Base-by-base conservation (phyloP, 30 jellyfish, hydroid and myxozoan genomes). In the Aurelia sp. region DNA sequence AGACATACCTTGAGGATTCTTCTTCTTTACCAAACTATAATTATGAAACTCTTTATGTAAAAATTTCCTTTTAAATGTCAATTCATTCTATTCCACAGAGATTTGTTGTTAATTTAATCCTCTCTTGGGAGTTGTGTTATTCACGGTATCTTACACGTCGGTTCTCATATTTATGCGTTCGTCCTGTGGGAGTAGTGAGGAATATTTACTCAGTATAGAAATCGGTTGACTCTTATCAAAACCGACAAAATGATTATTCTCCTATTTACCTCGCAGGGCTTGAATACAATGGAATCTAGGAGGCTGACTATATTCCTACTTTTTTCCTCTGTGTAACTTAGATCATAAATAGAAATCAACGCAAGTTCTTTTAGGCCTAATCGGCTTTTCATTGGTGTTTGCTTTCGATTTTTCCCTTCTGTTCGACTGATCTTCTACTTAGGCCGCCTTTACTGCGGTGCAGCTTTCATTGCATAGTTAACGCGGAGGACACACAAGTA, bases 151-250 rank as follows among this genome's bases (percentile, higher is more conserved):
- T 78, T 78, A 78, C 89, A 78, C 81, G 79, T 48, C 64, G 22
- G 55, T 63, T 78, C 47, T 78, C 22, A 52, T 84, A 84, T 84
- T 72, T 72, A 72, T 84, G 93, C 86, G 62, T 66, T 72, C 63
- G 64, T 84, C 80, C 93, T 31, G 79, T 76, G 93, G 93, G 93
- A 84, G 93, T 73, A 50, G 87, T 72, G 62, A 84, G 93, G 69
- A 59, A 52, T 84, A 76, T 84, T 84, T 84, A 55, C 87, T 71
- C 93, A 60, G 62, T 47, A 84, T 84, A 35, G 86, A 84, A 84
- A 64, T 84, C 93, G 93, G 93, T 41, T 60, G 16, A 78, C 63
- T 61, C 73, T 84, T 40, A 66, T 84, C 87, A 47, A 51, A 71
- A 72, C 87, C 93, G 93, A 76, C 93, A 84, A 84, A 84, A 84